phyloP scores from a whole-genome alignment of 1,140 invertebrate genomes.

The Diprion similis region DNA sequence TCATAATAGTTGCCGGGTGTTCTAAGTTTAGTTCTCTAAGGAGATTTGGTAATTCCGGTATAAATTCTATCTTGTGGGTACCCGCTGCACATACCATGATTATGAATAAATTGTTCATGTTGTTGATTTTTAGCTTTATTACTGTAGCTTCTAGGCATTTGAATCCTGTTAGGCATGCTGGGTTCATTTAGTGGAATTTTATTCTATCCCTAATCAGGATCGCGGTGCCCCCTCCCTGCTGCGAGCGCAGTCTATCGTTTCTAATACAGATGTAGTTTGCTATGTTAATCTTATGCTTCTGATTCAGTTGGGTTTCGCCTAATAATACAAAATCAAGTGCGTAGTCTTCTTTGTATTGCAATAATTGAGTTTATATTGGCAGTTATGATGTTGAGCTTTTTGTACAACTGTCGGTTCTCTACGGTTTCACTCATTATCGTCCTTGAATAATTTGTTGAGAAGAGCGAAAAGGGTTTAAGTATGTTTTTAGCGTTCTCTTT shows the following conservation, averaged over 20 bases:
- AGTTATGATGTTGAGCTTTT: slow-evolving; percentile 16
- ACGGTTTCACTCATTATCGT: background rate
- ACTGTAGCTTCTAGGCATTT: slow-evolving; percentile 20
- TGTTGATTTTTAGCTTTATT: slow-evolving; percentile 20
- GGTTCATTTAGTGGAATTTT: slow-evolving; percentile 18
- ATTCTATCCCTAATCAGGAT: slow-evolving; percentile 28
- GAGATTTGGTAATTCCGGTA: background rate
- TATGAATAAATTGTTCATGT: slow-evolving; percentile 20
- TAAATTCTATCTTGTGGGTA: slow-evolving; percentile 18
- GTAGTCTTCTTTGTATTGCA: slow-evolving; percentile 24
- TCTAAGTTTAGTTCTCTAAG: slow-evolving; percentile 16
- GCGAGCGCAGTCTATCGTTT: slow-evolving; percentile 26
- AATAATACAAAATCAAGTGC: slow-evolving; percentile 25
- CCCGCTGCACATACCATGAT: slow-evolving; percentile 18
- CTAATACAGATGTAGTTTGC: slow-evolving; percentile 27
- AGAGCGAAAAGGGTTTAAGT: too few relatives aligned
- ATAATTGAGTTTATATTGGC: slow-evolving; percentile 32
- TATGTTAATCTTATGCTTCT: slow-evolving; percentile 24
- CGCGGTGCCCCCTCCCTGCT: slow-evolving; percentile 29
- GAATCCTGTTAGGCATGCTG: background rate
- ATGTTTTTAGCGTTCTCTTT: too few relatives aligned
- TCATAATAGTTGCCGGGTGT: slow-evolving; percentile 18
- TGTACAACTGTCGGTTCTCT: background rate
- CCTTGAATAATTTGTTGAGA: background rate
- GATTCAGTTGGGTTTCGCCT: slow-evolving; percentile 30